A percentile compares a stretch with the other conserved stretches of the same genome.
Evolutionary conservation across 2,888 invertebrate genomes (phyloP).

Genomic region (Trissolcus brochymenae): DNA sequence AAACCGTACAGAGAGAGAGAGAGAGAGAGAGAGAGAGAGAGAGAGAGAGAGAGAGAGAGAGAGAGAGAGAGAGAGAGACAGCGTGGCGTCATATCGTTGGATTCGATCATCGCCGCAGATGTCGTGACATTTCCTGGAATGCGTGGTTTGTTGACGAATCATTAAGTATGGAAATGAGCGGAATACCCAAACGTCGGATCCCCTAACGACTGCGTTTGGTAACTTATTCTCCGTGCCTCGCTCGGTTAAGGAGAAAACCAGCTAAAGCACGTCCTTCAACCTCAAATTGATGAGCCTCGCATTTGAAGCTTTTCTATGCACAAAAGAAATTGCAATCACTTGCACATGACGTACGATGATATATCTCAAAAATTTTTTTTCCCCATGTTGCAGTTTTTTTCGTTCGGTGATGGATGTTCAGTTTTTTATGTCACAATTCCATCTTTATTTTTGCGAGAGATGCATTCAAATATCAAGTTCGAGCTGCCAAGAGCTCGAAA

Average conservation of each 20-base stretch:
- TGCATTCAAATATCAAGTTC: neutral
- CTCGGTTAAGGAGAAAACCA: conserved; percentile 16
- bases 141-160: conserved; percentile 62
- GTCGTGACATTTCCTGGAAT: conserved; percentile 52
- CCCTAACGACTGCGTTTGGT: conserved; percentile 41
- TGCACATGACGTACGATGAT: conserved; percentile 17
- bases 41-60: conserved; percentile 26
- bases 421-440: too few species aligned
- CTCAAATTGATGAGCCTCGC: conserved; percentile 16
- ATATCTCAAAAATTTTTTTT: conserved; percentile 13
- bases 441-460: too few species aligned
- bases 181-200: conserved; percentile 52
- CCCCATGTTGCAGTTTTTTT: too few species aligned
- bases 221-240: conserved; percentile 33
- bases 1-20: conserved; percentile 20
- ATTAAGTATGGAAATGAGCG: conserved; percentile 65
- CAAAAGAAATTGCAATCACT: conserved; percentile 1
- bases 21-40: conserved; percentile 35
- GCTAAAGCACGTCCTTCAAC: conserved; percentile 35
- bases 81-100: conserved; percentile 14
- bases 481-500: too few species aligned
- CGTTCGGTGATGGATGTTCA: too few species aligned
- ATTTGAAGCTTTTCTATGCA: conserved; percentile 2
- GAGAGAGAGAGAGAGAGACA: too few species aligned
- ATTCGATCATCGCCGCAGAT: conserved; percentile 40